A percentile compares a stretch with the other conserved stretches of the same genome.
Conservation (phyloP, 2,113 vertebrate species). For the Strigops habroptila region DNA sequence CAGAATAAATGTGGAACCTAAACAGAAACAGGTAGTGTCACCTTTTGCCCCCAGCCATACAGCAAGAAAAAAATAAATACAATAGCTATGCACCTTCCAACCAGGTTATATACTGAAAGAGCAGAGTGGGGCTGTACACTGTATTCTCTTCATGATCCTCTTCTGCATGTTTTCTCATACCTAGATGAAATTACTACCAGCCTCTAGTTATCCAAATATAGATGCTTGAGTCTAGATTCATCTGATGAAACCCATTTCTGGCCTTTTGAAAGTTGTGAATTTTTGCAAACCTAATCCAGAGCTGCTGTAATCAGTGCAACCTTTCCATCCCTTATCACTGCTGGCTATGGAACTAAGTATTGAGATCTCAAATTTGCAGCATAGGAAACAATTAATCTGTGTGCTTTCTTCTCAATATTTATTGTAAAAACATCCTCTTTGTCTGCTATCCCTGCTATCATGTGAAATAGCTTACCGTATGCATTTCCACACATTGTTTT, state of each 20-base stretch:
- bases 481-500: not conserved
- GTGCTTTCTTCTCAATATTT: not conserved
- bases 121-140: not conserved
- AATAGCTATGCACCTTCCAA: not conserved
- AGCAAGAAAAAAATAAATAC: not conserved
- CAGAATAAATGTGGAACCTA: not conserved
- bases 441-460: not conserved
- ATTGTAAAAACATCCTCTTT: not conserved
- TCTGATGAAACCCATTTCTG: not conserved
- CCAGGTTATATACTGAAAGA: not conserved
- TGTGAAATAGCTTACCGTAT: not conserved
- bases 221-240: not conserved
- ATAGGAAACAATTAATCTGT: not conserved
- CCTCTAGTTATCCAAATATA: not conserved
- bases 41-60: not conserved
- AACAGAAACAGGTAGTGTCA: not conserved
- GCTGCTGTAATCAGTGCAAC: not conserved
- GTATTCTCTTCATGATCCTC: not conserved
- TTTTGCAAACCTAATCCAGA: not conserved
- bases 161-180: not conserved
- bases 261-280: not conserved
- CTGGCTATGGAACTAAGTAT: not conserved
- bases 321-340: not conserved
- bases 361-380: not conserved
- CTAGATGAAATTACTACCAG: not conserved